Evolutionary conservation across 23 tunicate genomes (phyloP).

Genomic region (Trididemnum miniatum): DNA sequence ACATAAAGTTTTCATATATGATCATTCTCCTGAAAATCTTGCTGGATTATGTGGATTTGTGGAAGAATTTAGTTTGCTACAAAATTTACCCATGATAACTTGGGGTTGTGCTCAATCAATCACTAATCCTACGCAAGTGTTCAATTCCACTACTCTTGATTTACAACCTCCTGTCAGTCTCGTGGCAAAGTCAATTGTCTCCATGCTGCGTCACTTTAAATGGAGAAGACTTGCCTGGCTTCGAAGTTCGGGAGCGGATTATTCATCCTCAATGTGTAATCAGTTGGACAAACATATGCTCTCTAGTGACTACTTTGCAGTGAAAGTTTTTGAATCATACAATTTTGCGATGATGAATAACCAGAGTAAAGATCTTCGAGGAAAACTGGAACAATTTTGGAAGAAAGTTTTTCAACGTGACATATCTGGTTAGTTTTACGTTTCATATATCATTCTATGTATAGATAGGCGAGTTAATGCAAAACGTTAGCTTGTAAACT

Average conservation of each 20-base stretch:
- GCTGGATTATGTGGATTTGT: background rate
- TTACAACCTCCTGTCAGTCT: slow-evolving; percentile 22
- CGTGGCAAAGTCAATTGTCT: slow-evolving; percentile 14
- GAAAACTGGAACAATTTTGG: slow-evolving; percentile 19
- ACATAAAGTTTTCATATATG: background rate
- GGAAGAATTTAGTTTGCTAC: slow-evolving; percentile 12
- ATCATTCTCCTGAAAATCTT: background rate
- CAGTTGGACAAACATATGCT: slow-evolving; percentile 26
- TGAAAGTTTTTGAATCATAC: slow-evolving; percentile 34
- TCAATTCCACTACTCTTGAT: background rate
- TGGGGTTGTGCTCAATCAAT: background rate
- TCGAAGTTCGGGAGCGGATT: slow-evolving; percentile 26
- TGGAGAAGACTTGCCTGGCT: slow-evolving; percentile 58
- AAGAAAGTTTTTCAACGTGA: background rate
- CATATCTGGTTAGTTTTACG: slow-evolving; percentile 32
- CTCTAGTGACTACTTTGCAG: slow-evolving; percentile 6
- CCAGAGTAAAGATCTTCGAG: background rate
- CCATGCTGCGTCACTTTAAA: slow-evolving; percentile 27
- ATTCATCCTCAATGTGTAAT: slow-evolving; percentile 37
- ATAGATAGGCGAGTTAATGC: too few species aligned
- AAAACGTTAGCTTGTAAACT: too few species aligned
- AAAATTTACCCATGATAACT: background rate
- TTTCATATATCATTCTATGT: too few species aligned
- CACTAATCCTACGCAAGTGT: too few species aligned
- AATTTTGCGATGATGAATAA: background rate